These are phyloP conservation scores for Drosophila paulistorum DNA, from an alignment of 1,140 invertebrate genomes.

Conservation along the genomic window DNA sequence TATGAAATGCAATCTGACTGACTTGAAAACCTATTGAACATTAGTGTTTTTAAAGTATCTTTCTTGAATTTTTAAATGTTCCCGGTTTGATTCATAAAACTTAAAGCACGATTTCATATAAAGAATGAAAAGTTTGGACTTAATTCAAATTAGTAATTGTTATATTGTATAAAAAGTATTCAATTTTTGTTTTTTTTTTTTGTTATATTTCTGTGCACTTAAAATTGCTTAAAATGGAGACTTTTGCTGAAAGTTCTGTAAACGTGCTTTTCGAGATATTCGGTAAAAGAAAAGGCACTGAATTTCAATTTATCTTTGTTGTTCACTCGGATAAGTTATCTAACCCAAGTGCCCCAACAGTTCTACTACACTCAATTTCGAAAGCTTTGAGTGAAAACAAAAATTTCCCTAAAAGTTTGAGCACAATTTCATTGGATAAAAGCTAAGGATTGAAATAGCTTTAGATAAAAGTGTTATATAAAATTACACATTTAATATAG, in stretches of 20 bases:
- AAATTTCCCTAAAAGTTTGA: not conserved
- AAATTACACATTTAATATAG: not conserved
- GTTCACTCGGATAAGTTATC: not conserved
- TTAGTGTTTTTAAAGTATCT: no score
- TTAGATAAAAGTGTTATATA: not conserved
- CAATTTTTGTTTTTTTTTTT: no score
- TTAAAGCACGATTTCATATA: no score
- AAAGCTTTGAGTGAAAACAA: not conserved
- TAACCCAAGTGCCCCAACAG: not conserved
- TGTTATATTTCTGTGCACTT: no score
- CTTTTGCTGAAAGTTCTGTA: not conserved
- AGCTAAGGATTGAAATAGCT: not conserved
- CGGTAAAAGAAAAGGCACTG: not conserved
- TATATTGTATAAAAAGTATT: no score
- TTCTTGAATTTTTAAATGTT: no score
- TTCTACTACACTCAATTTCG: no score
- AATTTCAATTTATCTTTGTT: not conserved
- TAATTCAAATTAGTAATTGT: no score
- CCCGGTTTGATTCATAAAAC: no score
- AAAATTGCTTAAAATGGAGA: not conserved
- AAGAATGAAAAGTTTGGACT: no score
- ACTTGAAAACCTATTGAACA: no score
- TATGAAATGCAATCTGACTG: no score
- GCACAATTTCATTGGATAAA: not conserved
- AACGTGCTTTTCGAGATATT: not conserved